Conservation (phyloP, 2,888 invertebrate species). For the Onchidella celtica region DNA sequence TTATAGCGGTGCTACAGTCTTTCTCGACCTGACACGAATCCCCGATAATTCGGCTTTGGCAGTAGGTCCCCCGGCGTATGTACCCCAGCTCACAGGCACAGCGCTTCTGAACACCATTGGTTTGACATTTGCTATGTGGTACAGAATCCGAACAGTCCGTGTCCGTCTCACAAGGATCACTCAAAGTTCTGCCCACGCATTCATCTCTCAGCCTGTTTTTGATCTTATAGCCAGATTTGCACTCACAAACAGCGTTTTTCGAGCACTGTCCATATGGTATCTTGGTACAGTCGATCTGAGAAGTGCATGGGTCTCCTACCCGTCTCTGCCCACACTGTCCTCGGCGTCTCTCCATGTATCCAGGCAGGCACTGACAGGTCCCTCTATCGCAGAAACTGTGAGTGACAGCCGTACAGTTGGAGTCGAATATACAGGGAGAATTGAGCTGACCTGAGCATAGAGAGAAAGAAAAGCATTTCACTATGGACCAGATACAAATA, state of each 20-base stretch:
- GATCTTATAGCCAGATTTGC: too few species aligned
- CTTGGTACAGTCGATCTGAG: too few species aligned
- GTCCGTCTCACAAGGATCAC: not conserved
- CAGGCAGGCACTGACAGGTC: slow-evolving; percentile 11
- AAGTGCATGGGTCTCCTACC: too few species aligned
- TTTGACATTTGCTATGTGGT: not conserved
- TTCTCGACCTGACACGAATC: not conserved
- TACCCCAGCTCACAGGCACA: not conserved
- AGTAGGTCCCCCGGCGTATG: not conserved
- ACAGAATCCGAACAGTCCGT: not conserved
- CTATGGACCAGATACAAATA: too few species aligned
- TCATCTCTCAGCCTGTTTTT: not conserved
- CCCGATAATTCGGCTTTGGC: not conserved
- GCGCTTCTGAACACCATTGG: not conserved
- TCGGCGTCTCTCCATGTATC: too few species aligned
- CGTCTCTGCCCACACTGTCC: too few species aligned
- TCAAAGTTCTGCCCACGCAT: not conserved
- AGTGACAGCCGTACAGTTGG: not conserved
- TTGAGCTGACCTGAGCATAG: too few species aligned
- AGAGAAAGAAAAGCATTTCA: too few species aligned
- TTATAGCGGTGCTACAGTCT: slow-evolving; percentile 32
- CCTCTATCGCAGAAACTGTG: slow-evolving; percentile 14
- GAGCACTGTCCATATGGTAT: too few species aligned
- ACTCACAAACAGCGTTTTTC: too few species aligned
- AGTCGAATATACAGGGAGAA: not conserved